Evolutionary conservation across 2,113 vertebrate genomes (phyloP), one percentile per base, ranked within the genome.

Genomic region (Peromyscus californicus): DNA sequence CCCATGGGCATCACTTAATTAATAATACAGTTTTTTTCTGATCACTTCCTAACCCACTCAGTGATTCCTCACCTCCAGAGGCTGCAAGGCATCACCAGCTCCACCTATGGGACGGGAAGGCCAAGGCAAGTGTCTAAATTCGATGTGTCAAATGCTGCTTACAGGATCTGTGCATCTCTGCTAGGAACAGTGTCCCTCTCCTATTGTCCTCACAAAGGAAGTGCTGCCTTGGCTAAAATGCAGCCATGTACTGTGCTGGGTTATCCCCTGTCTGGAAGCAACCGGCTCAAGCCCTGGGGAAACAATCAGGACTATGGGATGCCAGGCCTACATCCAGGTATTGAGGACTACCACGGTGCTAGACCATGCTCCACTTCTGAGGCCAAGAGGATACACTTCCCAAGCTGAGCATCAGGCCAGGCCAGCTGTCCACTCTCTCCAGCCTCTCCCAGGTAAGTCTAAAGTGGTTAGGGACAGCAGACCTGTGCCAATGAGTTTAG

Each of bases 351-450:
- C 7, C 36, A 21, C 0, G 3, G 5, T 4, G 7, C n/a, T 9
- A 4, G 42, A 7, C 42, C 7, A 1, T 8, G 1, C 0, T 5
- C 1, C 0, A 15, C 22, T 12, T 16, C 69, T 0, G 0, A 0
- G 13, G 1, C 3, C 2, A 0, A 11, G 17, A 57, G 6, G 17
- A 3, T 0, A 16, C 16, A 7, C 4, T 15, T 17, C 72, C 54
- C 31, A 2, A 31, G 61, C 0, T 16, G 11, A n/a, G 31, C 16
- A 0, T 21, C 61, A n/a, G 17, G 9, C 8, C 16, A 31, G 1
- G 1, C 17, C 80, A n/a, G 69, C 69, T 10, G 36, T 36, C 91
- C 5, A 0, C 42, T 1, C 0, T 9, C 1, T 4, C 0, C 33
- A 0, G 3, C 61, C n/a, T 80, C 63, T 54, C n/a, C 75, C 45